These are phyloP conservation scores for Seira sanloemensis DNA, from an alignment of 2,888 invertebrate species.

Conservation along the genomic window DNA sequence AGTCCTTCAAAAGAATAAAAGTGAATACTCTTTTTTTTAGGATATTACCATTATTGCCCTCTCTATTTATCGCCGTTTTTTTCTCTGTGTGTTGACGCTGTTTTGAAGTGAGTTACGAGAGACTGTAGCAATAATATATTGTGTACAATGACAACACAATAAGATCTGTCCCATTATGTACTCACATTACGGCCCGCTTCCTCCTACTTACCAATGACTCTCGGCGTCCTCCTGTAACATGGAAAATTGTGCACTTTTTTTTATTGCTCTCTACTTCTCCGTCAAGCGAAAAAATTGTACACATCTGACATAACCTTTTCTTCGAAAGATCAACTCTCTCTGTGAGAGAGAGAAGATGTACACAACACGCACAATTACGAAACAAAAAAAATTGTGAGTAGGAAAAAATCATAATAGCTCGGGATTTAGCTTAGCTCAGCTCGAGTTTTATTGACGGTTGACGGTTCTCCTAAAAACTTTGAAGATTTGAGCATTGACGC, in stretches of 20 bases:
- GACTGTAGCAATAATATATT: conserved; percentile 56
- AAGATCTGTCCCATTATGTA: conserved; percentile 24
- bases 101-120: conserved; percentile 58
- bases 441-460: neutral
- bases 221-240: neutral
- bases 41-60: conserved; percentile 60
- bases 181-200: neutral
- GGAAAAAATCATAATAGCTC: conserved; percentile 10
- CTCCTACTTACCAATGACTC: neutral
- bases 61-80: conserved; percentile 62
- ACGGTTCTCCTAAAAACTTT: neutral
- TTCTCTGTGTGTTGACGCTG: conserved; percentile 53
- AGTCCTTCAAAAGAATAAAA: conserved; percentile 2
- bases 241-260: neutral
- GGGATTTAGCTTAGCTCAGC: neutral
- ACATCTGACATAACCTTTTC: neutral
- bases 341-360: conserved; percentile 3
- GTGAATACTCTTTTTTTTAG: conserved; percentile 34
- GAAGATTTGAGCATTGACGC: too few relatives aligned
- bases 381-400: neutral
- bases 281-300: too few relatives aligned
- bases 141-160: conserved; percentile 35
- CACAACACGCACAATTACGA: neutral
- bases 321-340: conserved; percentile 1
- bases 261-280: neutral